Base-by-base conservation (phyloP, 2,797 vertebrate genomes). In the Sebastolobus altivelis region DNA sequence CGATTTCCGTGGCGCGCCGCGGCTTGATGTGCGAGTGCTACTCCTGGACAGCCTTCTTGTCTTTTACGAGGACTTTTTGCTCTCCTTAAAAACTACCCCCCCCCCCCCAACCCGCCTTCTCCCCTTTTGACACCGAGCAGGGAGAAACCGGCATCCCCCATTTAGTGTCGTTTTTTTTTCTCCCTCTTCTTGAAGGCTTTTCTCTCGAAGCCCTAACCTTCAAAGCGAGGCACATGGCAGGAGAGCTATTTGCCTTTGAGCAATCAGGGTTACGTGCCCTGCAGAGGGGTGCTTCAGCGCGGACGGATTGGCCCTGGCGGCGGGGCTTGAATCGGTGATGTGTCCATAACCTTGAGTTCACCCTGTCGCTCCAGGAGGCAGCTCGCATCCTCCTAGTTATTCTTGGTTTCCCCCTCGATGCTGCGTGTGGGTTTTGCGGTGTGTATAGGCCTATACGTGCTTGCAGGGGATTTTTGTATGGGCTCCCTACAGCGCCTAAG, bases 261-360 rank as follows among this genome's bases (percentile, higher is more conserved):
- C 83, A 66, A 75, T 90, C 82, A 78, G 70, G 70, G 80, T 82
- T 82, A 62, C 33, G 33, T 67, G 65, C 62, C 81, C 84, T 62
- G 69, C 73, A 59, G 69, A 85, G 73, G 25, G 75, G 72, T 52
- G 54, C 78, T 59, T 76, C 72, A 58, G 56, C 11, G 0, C 4
- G 60, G 81, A 85, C 54, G 71, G 80, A 88, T 91, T 84, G 84
- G 86, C 82, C 83, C 87, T 77, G 80, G 79, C 71, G 81, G 80
- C 62, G 13, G 86, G 75, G 75, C 90, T 87, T 83, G 91, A 91
- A 88, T 86, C 54, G 40, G 76, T 65, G 74, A 89, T 87, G 80
- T 73, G 84, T 84, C 87, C 86, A 60, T 90, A 91, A 90, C 91
- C 88, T 93, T 91, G 91, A 89, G 83, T 89, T 93, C 88, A 92